Base-by-base conservation (phyloP, 2,888 invertebrate genomes). In the Sipha maydis region DNA sequence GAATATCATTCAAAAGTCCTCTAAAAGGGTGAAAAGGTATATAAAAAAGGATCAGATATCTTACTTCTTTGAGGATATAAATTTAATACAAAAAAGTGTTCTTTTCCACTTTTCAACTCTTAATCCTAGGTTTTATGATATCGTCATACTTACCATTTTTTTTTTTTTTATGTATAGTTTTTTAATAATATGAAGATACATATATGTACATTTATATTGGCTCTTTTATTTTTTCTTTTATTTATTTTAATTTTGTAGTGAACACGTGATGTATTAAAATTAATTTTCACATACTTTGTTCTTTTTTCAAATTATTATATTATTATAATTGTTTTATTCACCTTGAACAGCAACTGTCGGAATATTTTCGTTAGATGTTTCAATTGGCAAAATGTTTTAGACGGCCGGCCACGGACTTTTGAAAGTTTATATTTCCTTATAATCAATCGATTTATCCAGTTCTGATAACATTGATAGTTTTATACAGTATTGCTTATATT, bases 31-130 rank as follows among this genome's bases (percentile, higher is more conserved):
- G 61, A 38, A 61, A 76, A 67, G 69, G n/a, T 25, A n/a, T n/a
- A 34, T 19, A 61, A 67, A 69, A 69, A 34, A 54, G 25, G 77
- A 77, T 76, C 67, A 85, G n/a, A 54, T 48, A 69, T 85, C 14
- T n/a, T 34, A 77, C 31, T 31, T 69, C 11, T 48, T 31, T 17
- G 48, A 77, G 85, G 67, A 31, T 78, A 78, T 54, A 69, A 85
- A 85, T 85, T 85, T 78, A 85, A 78, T 78, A 78, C 48, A 34
- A 54, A 34, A 54, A 76, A 78, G 67, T 77, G 69, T 85, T 25
- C 31, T 76, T 84, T 84, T 84, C 67, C 28, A 76, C 76, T 84
- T 76, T 76, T 84, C 41, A 76, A 19, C 25, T 76, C 34, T 69
- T 78, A 85, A 85, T 78, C 69, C 77, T 78, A 79, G 17, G 61